phyloP scores from a whole-genome alignment of 2,888 invertebrate genomes.

The Gandaritis pyraliata region DNA sequence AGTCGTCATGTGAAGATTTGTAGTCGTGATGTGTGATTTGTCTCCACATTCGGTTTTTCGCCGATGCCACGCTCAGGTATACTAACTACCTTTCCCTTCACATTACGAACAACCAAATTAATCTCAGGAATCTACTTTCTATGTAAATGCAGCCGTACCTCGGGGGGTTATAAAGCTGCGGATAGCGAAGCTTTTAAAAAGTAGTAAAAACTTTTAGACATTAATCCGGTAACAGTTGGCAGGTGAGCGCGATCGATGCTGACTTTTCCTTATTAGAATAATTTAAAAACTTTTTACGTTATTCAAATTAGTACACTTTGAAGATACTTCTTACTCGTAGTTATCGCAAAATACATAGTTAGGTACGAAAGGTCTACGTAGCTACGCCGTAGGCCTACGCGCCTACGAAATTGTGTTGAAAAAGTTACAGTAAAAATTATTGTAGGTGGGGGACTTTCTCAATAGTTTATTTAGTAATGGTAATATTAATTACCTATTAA shows the following conservation, averaged over 20 bases:
- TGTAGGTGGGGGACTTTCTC: background rate
- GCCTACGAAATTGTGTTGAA: conserved; percentile 2
- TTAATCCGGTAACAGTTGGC: conserved; percentile 73
- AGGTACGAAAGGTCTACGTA: background rate
- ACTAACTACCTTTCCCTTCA: too few relatives aligned
- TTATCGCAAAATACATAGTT: background rate
- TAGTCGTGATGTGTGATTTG: too few relatives aligned
- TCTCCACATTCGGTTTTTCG: too few relatives aligned
- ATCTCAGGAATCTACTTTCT: background rate
- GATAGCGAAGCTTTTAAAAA: conserved; percentile 69
- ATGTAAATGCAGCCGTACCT: conserved; percentile 27
- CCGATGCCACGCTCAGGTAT: too few relatives aligned
- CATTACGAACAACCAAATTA: too few relatives aligned
- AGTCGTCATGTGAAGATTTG: too few relatives aligned
- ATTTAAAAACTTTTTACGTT: conserved; percentile 57
- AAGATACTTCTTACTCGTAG: background rate
- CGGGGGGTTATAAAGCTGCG: conserved; percentile 51
- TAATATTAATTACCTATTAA: too few relatives aligned
- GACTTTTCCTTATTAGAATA: conserved; percentile 57
- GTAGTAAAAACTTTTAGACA: conserved; percentile 73
- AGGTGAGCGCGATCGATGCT: conserved; percentile 66
- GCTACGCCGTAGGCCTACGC: conserved; percentile 14
- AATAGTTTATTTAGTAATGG: background rate
- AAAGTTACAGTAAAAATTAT: too few relatives aligned
- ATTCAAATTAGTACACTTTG: conserved; percentile 47